These are phyloP conservation scores for Coenonympha glycerion DNA, from an alignment of 2,888 invertebrate genomes.

Conservation along the genomic window DNA sequence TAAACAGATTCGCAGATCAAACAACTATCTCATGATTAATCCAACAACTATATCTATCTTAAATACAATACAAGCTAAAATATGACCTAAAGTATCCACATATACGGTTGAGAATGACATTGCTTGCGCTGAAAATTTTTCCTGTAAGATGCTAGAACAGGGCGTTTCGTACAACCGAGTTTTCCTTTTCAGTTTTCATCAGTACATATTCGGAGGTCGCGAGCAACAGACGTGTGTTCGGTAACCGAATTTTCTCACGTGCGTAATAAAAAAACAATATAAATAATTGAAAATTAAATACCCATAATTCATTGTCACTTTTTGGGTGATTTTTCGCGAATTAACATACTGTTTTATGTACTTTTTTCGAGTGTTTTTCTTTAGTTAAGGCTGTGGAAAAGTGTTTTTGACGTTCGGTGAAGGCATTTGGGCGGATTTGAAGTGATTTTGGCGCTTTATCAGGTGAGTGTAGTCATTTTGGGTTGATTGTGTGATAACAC, in stretches of 20 bases:
- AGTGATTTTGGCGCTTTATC: slow-evolving; percentile 1
- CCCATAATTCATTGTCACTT: background rate
- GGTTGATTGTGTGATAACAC: slow-evolving; percentile 9
- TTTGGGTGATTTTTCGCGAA: background rate
- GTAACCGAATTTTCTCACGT: background rate
- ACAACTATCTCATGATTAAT: slow-evolving; percentile 26
- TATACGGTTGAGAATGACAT: slow-evolving; percentile 14
- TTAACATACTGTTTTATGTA: background rate
- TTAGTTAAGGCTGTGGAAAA: background rate
- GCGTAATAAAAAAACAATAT: slow-evolving; percentile 1
- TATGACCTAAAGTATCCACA: background rate
- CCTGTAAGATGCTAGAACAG: slow-evolving; percentile 24
- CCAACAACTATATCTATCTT: slow-evolving; percentile 11
- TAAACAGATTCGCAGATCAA: slow-evolving; percentile 25
- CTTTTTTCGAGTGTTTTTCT: background rate
- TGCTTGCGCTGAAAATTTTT: slow-evolving; percentile 19
- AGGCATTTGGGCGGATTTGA: slow-evolving; percentile 6
- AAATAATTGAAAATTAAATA: background rate
- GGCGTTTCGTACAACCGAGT: slow-evolving; percentile 15
- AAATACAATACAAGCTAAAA: background rate
- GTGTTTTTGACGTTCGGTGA: background rate
- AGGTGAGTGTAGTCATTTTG: slow-evolving; percentile 9
- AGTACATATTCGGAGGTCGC: slow-evolving; percentile 19
- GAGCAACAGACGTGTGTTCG: slow-evolving; percentile 5
- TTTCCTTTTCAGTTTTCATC: slow-evolving; percentile 1